These are phyloP conservation scores for Aphelocoma coerulescens DNA, from an alignment of 2,113 vertebrate species.

Conservation along the genomic window DNA sequence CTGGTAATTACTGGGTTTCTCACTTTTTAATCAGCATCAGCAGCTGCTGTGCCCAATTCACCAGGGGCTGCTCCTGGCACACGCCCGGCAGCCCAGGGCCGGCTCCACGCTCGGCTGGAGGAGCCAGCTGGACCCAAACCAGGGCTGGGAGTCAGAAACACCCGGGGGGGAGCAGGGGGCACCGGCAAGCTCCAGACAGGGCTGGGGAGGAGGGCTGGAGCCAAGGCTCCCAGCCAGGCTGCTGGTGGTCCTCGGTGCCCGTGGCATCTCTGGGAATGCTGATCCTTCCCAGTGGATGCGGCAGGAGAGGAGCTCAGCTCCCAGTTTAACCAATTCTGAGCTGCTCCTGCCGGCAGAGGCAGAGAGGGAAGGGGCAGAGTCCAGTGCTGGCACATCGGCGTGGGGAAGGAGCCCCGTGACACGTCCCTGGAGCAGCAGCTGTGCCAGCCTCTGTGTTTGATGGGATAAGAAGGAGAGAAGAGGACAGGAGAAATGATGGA, in stretches of 20 bases:
- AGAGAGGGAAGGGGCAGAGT: background rate
- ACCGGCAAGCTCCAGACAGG: background rate
- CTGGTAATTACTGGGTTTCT: background rate
- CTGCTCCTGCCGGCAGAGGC: background rate
- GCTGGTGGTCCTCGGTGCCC: background rate
- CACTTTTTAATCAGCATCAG: conserved; percentile 14
- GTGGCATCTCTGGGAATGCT: background rate
- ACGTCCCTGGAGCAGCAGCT: background rate
- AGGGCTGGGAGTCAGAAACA: background rate
- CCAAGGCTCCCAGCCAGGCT: background rate
- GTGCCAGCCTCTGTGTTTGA: fast-evolving
- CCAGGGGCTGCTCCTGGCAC: background rate
- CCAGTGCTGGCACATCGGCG: background rate
- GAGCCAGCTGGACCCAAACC: background rate
- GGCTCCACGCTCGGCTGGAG: fast-evolving
- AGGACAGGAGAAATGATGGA: background rate
- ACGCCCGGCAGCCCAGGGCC: background rate
- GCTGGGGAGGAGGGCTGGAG: background rate
- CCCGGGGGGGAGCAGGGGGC: background rate
- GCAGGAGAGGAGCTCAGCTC: background rate
- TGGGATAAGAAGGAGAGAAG: background rate
- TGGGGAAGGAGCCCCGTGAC: background rate
- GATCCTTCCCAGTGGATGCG: background rate
- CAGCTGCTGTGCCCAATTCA: conserved; percentile 17
- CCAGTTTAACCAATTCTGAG: background rate